Percentiles rank a stretch among this genome's conserved stretches.
Evolutionary conservation across 1,140 invertebrate species (phyloP).

Genomic region (Anastrepha obliqua): DNA sequence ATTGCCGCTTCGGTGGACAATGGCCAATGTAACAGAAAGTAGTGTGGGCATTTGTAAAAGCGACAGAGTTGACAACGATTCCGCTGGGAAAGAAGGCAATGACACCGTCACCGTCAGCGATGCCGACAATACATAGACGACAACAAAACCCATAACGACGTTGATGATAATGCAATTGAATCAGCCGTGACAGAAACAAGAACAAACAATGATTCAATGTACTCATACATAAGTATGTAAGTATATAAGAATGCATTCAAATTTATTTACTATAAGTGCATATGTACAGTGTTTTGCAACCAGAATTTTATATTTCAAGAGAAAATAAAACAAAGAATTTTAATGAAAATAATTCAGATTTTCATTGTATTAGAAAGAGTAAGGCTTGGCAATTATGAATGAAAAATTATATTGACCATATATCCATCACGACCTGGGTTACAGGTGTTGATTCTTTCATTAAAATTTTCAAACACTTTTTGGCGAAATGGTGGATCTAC

Average conservation of each 20-base stretch:
- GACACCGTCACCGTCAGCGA: conserved; percentile 58
- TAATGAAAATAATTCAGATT: too few relatives aligned
- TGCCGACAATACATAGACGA: background rate
- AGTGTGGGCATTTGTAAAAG: background rate
- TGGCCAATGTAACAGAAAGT: background rate
- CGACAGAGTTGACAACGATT: conserved; percentile 10
- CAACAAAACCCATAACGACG: conserved; percentile 30
- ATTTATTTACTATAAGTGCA: background rate
- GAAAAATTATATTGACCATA: too few relatives aligned
- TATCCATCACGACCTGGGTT: too few relatives aligned
- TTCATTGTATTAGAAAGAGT: too few relatives aligned
- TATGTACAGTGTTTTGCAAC: background rate
- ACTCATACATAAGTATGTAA: background rate
- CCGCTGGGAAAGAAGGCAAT: conserved; percentile 15
- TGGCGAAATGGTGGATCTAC: too few relatives aligned
- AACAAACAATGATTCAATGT: conserved; percentile 29
- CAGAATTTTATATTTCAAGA: too few relatives aligned
- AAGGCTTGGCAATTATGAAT: too few relatives aligned
- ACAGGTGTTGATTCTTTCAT: too few relatives aligned
- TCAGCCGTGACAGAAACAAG: conserved; percentile 13
- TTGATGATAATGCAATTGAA: conserved; percentile 27
- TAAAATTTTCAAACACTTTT: too few relatives aligned
- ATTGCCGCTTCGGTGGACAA: conserved; percentile 22
- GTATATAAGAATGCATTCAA: background rate
- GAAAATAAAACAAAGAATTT: too few relatives aligned